A percentile compares a stretch with the other conserved stretches of the same genome.
phyloP scores from a whole-genome alignment of 2,888 invertebrate genomes.

The Chromoteleia sp. region DNA sequence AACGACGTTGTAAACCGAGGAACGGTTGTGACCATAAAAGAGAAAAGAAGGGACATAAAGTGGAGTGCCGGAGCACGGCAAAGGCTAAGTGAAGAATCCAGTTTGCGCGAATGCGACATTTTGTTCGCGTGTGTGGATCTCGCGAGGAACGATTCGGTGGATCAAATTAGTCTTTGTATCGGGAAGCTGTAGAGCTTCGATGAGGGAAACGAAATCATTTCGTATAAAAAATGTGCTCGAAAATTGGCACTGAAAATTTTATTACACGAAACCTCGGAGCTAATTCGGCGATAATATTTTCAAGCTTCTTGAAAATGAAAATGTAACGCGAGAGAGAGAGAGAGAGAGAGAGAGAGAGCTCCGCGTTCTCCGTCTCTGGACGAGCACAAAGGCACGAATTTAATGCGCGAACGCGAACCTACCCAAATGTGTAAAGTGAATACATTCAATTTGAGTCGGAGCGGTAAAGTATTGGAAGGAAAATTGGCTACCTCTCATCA shows the following conservation, averaged over 20 bases:
- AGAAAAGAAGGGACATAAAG: slow-evolving; percentile 45
- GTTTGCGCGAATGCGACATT: slow-evolving; percentile 35
- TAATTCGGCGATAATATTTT: too few species aligned
- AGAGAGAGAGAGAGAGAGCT: too few species aligned
- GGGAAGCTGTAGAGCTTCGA: too few species aligned
- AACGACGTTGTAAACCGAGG: slow-evolving; percentile 36
- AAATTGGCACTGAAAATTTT: too few species aligned
- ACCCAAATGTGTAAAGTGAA: slow-evolving; percentile 20
- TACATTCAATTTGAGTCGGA: slow-evolving; percentile 12
- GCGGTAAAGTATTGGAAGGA: background rate
- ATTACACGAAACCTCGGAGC: too few species aligned
- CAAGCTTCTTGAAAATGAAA: too few species aligned
- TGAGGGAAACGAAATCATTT: too few species aligned
- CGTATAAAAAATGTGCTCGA: too few species aligned
- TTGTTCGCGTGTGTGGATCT: slow-evolving; percentile 9
- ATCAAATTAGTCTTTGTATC: slow-evolving; percentile 31
- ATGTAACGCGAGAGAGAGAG: too few species aligned
- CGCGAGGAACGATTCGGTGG: slow-evolving; percentile 17
- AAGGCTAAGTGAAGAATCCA: slow-evolving; percentile 55
- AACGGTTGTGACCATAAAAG: slow-evolving; percentile 49
- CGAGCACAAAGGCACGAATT: background rate
- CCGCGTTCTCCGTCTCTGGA: too few species aligned
- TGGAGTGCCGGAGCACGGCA: slow-evolving; percentile 23
- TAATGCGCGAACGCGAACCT: background rate
- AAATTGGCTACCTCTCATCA: slow-evolving; percentile 21